A percentile compares a stretch with the other conserved stretches of the same genome.
Evolutionary conservation across 2,113 vertebrate genomes (phyloP).

Genomic region (Rhinoderma darwinii): DNA sequence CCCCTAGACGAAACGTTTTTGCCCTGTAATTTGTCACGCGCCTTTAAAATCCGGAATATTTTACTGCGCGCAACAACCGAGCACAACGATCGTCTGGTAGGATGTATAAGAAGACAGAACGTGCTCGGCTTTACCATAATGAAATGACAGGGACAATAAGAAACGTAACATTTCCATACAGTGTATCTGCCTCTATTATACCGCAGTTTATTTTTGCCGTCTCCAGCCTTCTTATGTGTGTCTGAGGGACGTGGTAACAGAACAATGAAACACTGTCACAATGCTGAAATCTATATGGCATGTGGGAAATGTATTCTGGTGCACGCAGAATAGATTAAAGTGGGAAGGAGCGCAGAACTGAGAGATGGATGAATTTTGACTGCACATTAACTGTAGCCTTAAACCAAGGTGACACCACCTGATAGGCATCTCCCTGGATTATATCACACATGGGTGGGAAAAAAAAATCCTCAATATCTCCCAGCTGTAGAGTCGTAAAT

Average conservation of each 20-base stretch:
- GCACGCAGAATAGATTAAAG: conserved; percentile 25
- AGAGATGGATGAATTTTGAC: conserved; percentile 44
- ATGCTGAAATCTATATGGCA: conserved; percentile 30
- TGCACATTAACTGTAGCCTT: conserved; percentile 32
- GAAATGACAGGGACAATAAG: conserved; percentile 33
- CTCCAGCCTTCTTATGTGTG: conserved; percentile 61
- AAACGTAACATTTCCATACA: conserved; percentile 62
- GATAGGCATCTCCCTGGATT: background rate
- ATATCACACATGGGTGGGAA: background rate
- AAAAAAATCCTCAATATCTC: background rate
- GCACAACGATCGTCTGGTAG: background rate
- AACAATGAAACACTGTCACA: conserved; percentile 59
- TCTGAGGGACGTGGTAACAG: conserved; percentile 62
- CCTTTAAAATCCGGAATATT: background rate
- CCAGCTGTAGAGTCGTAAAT: background rate
- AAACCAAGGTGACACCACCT: conserved; percentile 27
- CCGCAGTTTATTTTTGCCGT: conserved; percentile 65
- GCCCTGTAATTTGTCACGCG: background rate
- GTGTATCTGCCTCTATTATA: conserved; percentile 67
- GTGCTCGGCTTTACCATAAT: background rate
- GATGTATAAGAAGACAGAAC: too few species aligned
- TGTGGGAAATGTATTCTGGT: conserved; percentile 45
- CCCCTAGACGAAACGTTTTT: too few species aligned
- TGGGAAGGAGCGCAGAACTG: background rate
- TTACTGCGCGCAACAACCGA: background rate